Base-by-base conservation (phyloP, 1,140 invertebrate species). In the Calycopis cecrops region DNA sequence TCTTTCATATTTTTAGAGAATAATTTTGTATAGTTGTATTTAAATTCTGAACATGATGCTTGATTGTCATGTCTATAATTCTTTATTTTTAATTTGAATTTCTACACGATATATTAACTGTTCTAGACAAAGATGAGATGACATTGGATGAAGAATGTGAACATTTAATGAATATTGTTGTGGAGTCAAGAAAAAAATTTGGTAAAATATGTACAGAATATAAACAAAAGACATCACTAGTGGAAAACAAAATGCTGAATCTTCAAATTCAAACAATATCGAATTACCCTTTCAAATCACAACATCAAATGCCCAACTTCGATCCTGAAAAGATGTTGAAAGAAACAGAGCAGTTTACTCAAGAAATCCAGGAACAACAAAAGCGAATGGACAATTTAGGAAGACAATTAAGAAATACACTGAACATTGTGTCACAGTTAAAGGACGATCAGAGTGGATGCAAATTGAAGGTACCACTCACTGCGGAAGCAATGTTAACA, bases 181-280 rank as follows among this genome's bases (percentile, higher is more conserved):
- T 82, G 1, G 82, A 83, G 59, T 76, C 75, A 9, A 57, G 82
- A 11, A 82, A 83, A 63, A 54, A 60, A 10, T 83, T 76, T 48
- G 79, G 82, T 0, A 79, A 79, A 60, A 75, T 76, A 60, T 83
- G 77, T 16, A 47, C 71, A 0, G 77, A 83, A 4, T 85, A 85
- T 35, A 63, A 79, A 38, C 65, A 71, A 12, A 85, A 83, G 63
- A 69, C 59, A 4, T 65, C 70, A 7, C 8, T 72, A 0, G 62
- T 83, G 34, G 76, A 79, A 50, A 78, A 80, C 17, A 77, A 79
- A 65, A 60, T 79, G n/a, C 44, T 83, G 0, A 77, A 80, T 35
- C 59, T 78, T 17, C 65, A 77, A 57, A 48, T 85, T 0, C 67
- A 77, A 52, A 70, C 66, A 0, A 67, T 81, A 4, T 60, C 73